These are phyloP conservation scores for Muraenolepis orangiensis DNA, from an alignment of 2,797 vertebrate genomes.

Conservation along the genomic window DNA sequence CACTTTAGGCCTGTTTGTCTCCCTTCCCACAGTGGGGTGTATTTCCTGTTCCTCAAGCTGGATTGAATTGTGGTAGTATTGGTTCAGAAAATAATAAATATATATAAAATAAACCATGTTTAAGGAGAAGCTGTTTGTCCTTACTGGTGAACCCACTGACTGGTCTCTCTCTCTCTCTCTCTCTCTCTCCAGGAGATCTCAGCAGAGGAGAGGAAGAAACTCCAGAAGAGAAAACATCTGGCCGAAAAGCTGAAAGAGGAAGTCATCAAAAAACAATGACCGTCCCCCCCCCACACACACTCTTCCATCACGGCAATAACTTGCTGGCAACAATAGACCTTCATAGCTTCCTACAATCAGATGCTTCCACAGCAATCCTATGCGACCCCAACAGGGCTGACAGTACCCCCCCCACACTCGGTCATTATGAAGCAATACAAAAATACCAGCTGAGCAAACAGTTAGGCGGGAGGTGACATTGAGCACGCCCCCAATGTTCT, in stretches of 20 bases:
- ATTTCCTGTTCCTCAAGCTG: neutral
- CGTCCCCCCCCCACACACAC: neutral
- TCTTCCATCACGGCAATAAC: neutral
- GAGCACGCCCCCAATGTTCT: neutral
- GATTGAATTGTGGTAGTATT: neutral
- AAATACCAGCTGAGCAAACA: neutral
- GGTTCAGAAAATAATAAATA: neutral
- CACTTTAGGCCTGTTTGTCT: neutral
- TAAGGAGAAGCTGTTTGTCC: neutral
- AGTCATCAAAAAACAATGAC: conserved; percentile 88
- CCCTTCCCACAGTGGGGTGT: neutral
- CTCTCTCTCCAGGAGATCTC: conserved; percentile 77
- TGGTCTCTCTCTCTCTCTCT: conserved; percentile 23
- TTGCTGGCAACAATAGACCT: neutral
- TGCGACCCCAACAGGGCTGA: neutral
- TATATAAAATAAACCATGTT: too few species aligned
- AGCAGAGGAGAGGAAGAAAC: conserved; percentile 86
- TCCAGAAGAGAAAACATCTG: conserved; percentile 91
- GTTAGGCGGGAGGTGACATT: neutral
- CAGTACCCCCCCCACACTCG: neutral
- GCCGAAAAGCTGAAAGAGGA: conserved; percentile 98
- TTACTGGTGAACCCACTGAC: conserved; percentile 4
- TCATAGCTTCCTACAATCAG: neutral
- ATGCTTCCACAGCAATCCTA: neutral
- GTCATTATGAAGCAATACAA: neutral